A percentile compares a stretch with the other conserved stretches of the same genome.
phyloP scores from a whole-genome alignment of 2,888 invertebrate species.

The Caenorhabditis becei region DNA sequence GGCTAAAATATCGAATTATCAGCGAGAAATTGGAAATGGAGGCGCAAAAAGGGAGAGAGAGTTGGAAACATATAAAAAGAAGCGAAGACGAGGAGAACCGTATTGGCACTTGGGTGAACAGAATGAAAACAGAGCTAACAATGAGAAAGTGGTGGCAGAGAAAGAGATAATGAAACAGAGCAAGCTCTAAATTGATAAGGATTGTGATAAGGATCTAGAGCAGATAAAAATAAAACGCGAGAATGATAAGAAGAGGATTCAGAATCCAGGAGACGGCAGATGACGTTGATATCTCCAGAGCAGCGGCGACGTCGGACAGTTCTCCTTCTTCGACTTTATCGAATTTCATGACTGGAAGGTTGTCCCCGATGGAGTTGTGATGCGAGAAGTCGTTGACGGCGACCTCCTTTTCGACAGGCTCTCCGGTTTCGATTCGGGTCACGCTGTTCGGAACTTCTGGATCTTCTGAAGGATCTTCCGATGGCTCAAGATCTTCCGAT shows the following conservation, averaged over 20 bases:
- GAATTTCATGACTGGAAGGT: conserved; percentile 41
- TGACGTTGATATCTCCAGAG: conserved; percentile 10
- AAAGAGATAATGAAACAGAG: background rate
- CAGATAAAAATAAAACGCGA: conserved; percentile 5
- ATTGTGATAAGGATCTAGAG: too few species aligned
- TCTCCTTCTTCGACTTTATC: conserved; percentile 40
- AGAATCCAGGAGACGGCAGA: background rate
- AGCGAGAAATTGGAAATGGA: too few species aligned
- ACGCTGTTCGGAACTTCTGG: background rate
- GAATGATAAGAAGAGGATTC: background rate
- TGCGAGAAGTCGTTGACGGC: background rate
- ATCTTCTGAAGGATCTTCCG: background rate
- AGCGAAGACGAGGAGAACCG: background rate
- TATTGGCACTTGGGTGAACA: background rate
- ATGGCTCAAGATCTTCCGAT: background rate
- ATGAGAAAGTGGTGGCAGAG: background rate
- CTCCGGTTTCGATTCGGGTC: background rate
- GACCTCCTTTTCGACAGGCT: background rate
- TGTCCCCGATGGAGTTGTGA: conserved; percentile 23
- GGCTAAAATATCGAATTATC: too few species aligned
- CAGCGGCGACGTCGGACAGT: conserved; percentile 23
- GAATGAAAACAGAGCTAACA: conserved; percentile 8
- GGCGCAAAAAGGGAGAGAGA: too few species aligned
- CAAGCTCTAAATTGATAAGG: too few species aligned
- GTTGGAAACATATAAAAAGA: background rate